Base-by-base conservation (phyloP, 2,797 vertebrate species). In the Tympanoctomys barrerae region DNA sequence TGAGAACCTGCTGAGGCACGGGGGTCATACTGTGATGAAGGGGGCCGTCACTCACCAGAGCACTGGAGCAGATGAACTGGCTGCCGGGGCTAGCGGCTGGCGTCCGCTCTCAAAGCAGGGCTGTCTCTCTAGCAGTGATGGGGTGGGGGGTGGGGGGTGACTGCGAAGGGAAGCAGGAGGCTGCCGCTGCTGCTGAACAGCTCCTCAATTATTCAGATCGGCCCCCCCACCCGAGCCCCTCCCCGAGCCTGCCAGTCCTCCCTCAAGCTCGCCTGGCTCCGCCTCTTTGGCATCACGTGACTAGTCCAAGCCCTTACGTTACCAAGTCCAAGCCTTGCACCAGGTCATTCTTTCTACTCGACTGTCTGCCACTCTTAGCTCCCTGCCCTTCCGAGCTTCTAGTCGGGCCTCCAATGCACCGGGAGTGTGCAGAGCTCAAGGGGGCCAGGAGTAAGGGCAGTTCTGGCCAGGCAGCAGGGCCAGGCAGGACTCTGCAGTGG, bases 121-220 rank as follows among this genome's bases (percentile, higher is more conserved):
- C 57, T 19, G 89, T 68, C 70, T 75, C 59, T 66, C 57, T 4
- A 42, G 42, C 82, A 73, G 4, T 4, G 86, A 49, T 87, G 86
- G 81, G 81, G 54, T 57, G 54, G 86, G 81, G 42, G 71, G 84
- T 9, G 4, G 71, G 46, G 19, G 80, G 83, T 3, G 91, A 91
- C n/a, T 62, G 95, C 90, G 36, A 66, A 78, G 92, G 95, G 18
- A 87, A 66, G 94, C 90, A 57, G 86, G 97, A 97, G 97, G 79
- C 93, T 75, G 96, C 93, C 54, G 86, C 91, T 5, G 96, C 95
- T 62, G 94, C 96, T 61, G 90, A 96, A 97, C 97, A 97, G 98
- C 98, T 98, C 97, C 98, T 98, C 98, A 98, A 97, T 98, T 98
- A 98, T 98, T 98, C 98, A 98, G 98, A 95, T 95, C 93, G 87